Conservation (phyloP, 2,113 vertebrate species). For the Spheniscus mendiculus region DNA sequence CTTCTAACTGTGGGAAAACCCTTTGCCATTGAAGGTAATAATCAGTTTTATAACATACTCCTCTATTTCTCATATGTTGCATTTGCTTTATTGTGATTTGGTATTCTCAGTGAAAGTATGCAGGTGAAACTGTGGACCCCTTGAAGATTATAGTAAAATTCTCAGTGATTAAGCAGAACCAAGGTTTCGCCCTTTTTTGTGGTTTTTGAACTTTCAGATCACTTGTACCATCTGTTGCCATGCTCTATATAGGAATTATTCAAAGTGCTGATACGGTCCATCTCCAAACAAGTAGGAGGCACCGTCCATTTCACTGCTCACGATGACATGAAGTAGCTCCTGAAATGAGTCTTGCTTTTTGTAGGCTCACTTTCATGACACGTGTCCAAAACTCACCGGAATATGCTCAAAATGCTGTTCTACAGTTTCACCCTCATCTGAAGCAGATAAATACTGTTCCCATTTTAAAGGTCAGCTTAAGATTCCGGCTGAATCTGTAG, state of each 20-base stretch:
- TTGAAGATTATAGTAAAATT: background rate
- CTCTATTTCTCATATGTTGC: background rate
- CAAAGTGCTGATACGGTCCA: background rate
- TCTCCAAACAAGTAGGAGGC: background rate
- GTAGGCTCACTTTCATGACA: background rate
- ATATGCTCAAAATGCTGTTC: background rate
- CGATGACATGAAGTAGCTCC: background rate
- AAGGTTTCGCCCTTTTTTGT: background rate
- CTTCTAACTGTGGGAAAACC: slow-evolving; percentile 96
- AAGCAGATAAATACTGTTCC: background rate
- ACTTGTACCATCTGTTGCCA: background rate
- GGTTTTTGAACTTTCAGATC: background rate
- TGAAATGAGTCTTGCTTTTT: background rate
- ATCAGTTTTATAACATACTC: background rate
- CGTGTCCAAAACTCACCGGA: background rate
- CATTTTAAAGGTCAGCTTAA: background rate
- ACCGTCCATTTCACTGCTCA: background rate
- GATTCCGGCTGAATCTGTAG: background rate
- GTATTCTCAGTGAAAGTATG: background rate
- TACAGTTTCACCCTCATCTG: background rate
- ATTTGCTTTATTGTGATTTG: background rate
- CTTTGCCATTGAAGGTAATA: slow-evolving; percentile 96
- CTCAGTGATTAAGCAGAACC: background rate
- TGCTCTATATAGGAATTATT: background rate
- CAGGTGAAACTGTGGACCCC: background rate